Conservation (phyloP, 2,797 vertebrate genomes). For the Apodemus agrarius region DNA sequence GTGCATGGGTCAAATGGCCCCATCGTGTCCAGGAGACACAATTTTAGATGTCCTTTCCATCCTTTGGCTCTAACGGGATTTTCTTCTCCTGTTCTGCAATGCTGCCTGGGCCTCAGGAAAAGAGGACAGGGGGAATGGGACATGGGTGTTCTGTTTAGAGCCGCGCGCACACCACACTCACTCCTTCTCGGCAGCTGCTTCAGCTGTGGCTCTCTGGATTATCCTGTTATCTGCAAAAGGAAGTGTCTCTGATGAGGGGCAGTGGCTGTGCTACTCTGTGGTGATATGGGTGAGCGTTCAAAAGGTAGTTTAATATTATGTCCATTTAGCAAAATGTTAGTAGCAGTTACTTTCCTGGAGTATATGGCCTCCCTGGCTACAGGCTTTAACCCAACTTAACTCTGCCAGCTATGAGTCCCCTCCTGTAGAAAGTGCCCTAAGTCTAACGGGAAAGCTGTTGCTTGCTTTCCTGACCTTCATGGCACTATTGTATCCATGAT, state of each 20-base stretch:
- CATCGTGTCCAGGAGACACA: background rate
- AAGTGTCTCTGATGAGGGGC: background rate
- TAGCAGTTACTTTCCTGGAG: background rate
- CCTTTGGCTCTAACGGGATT: background rate
- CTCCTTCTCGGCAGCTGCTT: background rate
- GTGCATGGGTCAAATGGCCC: background rate
- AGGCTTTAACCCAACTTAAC: background rate
- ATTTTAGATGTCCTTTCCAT: background rate
- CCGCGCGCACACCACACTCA: background rate
- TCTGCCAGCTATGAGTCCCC: background rate
- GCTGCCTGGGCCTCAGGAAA: background rate
- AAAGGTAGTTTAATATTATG: background rate
- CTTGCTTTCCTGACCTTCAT: no score
- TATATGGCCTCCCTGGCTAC: background rate
- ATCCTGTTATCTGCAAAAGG: background rate
- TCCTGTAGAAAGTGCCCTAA: no score
- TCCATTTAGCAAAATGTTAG: background rate
- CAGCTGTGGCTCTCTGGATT: background rate
- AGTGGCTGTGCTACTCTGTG: background rate
- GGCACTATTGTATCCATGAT: background rate
- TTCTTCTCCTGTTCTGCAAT: background rate
- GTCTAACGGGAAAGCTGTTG: background rate
- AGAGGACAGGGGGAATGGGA: background rate
- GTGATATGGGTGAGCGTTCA: no score
- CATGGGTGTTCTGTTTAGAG: background rate